A percentile compares a stretch with the other conserved stretches of the same genome.
Evolutionary conservation across 2,113 vertebrate genomes (phyloP).

Genomic region (Etheostoma cragini): DNA sequence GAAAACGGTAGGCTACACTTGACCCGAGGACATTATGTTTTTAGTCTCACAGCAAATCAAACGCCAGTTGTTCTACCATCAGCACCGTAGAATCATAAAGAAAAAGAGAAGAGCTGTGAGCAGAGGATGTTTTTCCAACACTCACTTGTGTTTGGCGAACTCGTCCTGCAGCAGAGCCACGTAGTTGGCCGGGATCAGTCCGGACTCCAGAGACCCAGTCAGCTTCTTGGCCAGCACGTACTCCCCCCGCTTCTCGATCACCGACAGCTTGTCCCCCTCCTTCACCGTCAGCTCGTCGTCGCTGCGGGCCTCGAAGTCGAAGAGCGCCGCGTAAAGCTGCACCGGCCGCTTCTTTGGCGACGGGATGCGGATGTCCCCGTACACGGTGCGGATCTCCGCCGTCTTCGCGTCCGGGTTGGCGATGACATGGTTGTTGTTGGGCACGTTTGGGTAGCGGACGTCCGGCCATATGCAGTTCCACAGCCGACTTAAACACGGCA

Average conservation of each 20-base stretch:
- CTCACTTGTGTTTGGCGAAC: slow-evolving; percentile 89
- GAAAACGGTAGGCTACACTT: too few species aligned
- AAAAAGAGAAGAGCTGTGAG: not conserved
- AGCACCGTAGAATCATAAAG: not conserved
- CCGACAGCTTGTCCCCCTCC: slow-evolving; percentile 89
- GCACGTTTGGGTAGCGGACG: slow-evolving; percentile 60
- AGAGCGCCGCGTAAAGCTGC: slow-evolving; percentile 87
- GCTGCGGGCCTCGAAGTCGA: slow-evolving; percentile 89
- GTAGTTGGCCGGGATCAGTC: slow-evolving; percentile 89
- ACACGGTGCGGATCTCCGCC: slow-evolving; percentile 80
- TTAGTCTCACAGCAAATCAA: not conserved
- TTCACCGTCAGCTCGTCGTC: slow-evolving; percentile 88
- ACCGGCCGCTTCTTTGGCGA: slow-evolving; percentile 78
- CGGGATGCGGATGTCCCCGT: slow-evolving; percentile 80
- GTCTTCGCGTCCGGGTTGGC: slow-evolving; percentile 59
- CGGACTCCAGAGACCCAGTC: slow-evolving; percentile 84
- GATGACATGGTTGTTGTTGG: slow-evolving; percentile 65
- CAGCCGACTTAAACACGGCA: slow-evolving; percentile 86
- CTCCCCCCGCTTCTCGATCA: slow-evolving; percentile 88
- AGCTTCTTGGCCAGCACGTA: slow-evolving; percentile 89
- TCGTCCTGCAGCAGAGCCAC: slow-evolving; percentile 88
- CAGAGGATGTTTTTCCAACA: slow-evolving; percentile 21
- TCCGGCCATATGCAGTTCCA: slow-evolving; percentile 93
- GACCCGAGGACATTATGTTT: too few species aligned
- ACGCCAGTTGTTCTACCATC: too few species aligned